Conservation (phyloP, 1,140 invertebrate species). For the Diuraphis noxia region DNA sequence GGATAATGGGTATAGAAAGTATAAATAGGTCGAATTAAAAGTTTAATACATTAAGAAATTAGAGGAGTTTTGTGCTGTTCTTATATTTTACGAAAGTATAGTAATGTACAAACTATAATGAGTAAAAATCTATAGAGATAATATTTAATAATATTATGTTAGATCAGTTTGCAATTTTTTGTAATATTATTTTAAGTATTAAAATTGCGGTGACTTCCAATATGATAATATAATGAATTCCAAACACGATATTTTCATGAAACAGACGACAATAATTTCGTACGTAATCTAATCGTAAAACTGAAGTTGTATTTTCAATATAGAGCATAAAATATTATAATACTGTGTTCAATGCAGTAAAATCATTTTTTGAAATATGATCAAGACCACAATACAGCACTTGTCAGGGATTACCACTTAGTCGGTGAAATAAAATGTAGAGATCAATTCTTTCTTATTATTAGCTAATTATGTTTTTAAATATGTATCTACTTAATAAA, state of each 20-base stretch:
- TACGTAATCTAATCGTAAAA: too few species aligned
- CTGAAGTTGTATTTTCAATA: not conserved
- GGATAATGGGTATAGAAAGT: not conserved
- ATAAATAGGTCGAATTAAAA: not conserved
- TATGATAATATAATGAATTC: not conserved
- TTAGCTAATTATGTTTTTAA: too few species aligned
- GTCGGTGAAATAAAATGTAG: too few species aligned
- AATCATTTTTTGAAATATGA: too few species aligned
- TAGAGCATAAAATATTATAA: not conserved
- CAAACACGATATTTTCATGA: not conserved
- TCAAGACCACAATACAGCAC: too few species aligned
- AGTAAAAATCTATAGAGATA: not conserved
- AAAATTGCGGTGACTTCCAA: not conserved
- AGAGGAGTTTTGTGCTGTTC: not conserved
- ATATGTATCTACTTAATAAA: too few species aligned
- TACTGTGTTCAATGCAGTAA: too few species aligned
- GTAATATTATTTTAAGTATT: not conserved
- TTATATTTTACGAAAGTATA: not conserved
- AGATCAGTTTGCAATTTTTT: not conserved
- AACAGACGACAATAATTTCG: not conserved
- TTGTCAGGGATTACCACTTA: too few species aligned
- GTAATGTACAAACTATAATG: not conserved
- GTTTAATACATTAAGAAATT: not conserved
- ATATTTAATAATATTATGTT: not conserved
- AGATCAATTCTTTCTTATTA: too few species aligned